A percentile compares a stretch with the other conserved stretches of the same genome.
Conservation (phyloP, 2,113 vertebrate species). For the Burhinus bistriatus region DNA sequence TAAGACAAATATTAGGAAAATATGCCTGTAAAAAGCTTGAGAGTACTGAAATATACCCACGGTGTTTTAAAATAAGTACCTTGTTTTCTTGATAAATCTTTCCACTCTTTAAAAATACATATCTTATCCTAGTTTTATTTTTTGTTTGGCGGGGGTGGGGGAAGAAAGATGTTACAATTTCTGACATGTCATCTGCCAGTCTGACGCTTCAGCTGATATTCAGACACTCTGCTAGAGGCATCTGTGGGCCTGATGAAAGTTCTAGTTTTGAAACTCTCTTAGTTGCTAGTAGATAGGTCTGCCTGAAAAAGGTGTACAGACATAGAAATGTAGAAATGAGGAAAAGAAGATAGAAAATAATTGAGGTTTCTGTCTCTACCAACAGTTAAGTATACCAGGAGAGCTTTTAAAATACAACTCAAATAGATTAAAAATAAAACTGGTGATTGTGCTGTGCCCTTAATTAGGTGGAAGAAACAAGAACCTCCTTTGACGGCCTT, state of each 20-base stretch:
- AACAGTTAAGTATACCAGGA: neutral
- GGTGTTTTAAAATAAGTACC: neutral
- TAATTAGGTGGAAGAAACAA: neutral
- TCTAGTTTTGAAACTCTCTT: neutral
- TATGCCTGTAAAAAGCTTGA: neutral
- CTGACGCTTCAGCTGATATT: neutral
- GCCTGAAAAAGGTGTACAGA: neutral
- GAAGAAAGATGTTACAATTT: neutral
- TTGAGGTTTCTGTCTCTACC: neutral
- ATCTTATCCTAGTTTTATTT: neutral
- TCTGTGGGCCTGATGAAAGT: neutral
- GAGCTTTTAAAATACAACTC: neutral
- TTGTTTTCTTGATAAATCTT: neutral
- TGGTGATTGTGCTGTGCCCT: neutral
- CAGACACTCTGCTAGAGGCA: neutral
- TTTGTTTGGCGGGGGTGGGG: neutral
- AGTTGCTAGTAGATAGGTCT: neutral
- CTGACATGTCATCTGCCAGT: constrained; percentile 5
- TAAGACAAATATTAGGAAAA: neutral
- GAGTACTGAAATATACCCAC: neutral
- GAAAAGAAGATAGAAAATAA: neutral
- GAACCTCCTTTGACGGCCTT: neutral
- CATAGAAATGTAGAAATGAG: neutral
- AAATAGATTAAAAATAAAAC: neutral
- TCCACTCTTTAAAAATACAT: neutral